Evolutionary conservation across 2,797 vertebrate genomes (phyloP), one percentile per base, ranked within the genome.

Genomic region (Podarcis lilfordi): DNA sequence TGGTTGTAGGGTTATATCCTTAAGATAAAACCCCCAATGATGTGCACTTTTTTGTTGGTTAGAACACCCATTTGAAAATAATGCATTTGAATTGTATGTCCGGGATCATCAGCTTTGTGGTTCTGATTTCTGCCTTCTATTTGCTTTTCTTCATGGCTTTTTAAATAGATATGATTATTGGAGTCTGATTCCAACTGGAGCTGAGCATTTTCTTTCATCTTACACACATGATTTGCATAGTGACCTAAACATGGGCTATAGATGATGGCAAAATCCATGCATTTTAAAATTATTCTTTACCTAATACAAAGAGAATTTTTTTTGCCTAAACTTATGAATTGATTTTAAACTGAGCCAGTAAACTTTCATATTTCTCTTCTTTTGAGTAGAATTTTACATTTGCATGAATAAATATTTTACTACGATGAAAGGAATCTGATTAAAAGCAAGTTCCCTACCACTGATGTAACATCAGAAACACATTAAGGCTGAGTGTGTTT

Each of bases 241-340:
- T 82, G 91, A 93, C 90, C 94, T 93, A 95, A 96, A 96, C 92
- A 91, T 93, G 93, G 94, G 93, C 89, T 19, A 83, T 87, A 94
- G 94, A 92, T 79, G 91, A 95, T 91, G 94, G 95, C 92, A 95
- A 96, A 94, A 91, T 94, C 88, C 77, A 92, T 95, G 94, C 95
- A 94, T 96, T 96, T 95, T 92, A 96, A 96, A 95, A 92, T 92
- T 91, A 81, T 89, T 75, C 88, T 93, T 93, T 74, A 3, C 92
- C 50, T 95, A 92, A 82, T 89, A 92, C 78, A 83, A 79, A 75
- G 84, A 92, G 94, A 64, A 89, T 88, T 80, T 87, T 68, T 93
- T 93, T 92, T 74, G 32, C 80, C 68, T 84, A 90, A 91, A 92
- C 82, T 95, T 93, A 69, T 95, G 91, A 93, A 94, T 95, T 85